Evolutionary conservation across 2,797 vertebrate genomes (phyloP), one percentile per base, ranked within the genome.

Genomic region (Prunella strophiata): DNA sequence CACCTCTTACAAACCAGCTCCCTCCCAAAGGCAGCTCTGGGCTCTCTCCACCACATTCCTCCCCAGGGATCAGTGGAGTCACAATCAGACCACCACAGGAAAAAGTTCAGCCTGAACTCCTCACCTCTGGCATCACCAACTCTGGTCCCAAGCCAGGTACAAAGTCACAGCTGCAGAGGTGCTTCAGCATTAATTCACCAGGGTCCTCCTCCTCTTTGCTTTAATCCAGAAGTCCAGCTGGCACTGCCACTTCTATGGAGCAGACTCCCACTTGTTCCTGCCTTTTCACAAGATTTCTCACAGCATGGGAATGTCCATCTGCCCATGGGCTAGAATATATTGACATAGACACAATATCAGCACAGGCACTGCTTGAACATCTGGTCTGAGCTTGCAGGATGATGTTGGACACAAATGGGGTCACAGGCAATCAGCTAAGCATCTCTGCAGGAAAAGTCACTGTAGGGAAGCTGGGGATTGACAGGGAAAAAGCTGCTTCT

Each of bases 351-450:
- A 11, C 9, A 17, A 50, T n/a, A 27, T 18, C 34, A 50, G 19
- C 47, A 71, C 29, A 34, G 30, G n/a, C 45, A 38, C 0, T n/a
- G 0, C 51, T 29, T 59, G 57, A 66, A 51, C 1, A 1, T 14
- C 11, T 34, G 29, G 9, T 65, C 80, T 67, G 58, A 78, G 47
- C 36, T 75, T 2, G 0, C 13, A 32, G 43, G 38, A 13, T 0
- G 1, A 25, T 21, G 16, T 8, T 43, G 38, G 30, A 11, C 32
- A 36, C 26, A 21, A 55, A 42, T 7, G 20, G 34, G 25, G 58
- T 51, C 27, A 50, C 18, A 40, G 67, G 26, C 40, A 86, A 13
- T 9, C n/a, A 74, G 58, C 27, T 55, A 45, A 91, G 34, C 17
- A 61, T 26, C 16, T 59, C 59, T 77, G n/a, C 16, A 71, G 65